Evolutionary conservation across 2,888 invertebrate species (phyloP).

Genomic region (Neoaliturus tenellus): DNA sequence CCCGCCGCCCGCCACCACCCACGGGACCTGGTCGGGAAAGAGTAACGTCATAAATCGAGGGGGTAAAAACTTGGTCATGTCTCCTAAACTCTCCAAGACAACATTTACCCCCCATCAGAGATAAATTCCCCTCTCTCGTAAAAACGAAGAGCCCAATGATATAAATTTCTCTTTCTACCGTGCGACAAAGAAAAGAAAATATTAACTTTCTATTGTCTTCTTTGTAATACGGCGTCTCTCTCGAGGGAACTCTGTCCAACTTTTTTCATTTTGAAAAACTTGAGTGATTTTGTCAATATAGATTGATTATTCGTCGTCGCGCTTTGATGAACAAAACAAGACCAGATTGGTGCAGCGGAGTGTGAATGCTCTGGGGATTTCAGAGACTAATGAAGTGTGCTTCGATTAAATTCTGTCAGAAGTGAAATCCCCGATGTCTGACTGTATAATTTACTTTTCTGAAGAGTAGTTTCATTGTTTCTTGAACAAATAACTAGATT

Average conservation of each 20-base stretch:
- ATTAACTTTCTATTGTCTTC: constrained; percentile 37
- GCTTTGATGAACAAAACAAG: constrained; percentile 28
- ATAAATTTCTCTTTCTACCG: constrained; percentile 28
- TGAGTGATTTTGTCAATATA: constrained; percentile 8
- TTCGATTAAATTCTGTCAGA: not conserved
- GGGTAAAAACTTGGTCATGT: constrained; percentile 44
- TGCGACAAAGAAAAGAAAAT: constrained; percentile 30
- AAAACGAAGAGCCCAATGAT: constrained; percentile 37
- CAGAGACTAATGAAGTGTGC: not conserved
- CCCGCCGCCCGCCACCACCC: not conserved
- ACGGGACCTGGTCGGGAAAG: constrained; percentile 16
- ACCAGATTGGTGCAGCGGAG: not conserved
- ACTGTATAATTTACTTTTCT: not conserved
- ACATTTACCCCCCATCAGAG: constrained; percentile 29
- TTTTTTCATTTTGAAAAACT: constrained; percentile 25
- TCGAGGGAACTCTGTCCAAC: not conserved
- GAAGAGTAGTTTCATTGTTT: not conserved
- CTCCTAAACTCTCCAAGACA: constrained; percentile 44
- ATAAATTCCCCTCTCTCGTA: constrained; percentile 32
- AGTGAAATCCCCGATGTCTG: not conserved
- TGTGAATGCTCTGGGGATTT: not conserved
- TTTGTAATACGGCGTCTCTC: constrained; percentile 10
- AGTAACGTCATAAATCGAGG: constrained; percentile 34
- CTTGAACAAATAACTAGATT: too few species aligned
- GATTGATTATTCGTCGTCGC: not conserved